These are phyloP conservation scores for Flabesymbios commensalis DNA, from an alignment of 2,888 invertebrate genomes.

Conservation along the genomic window DNA sequence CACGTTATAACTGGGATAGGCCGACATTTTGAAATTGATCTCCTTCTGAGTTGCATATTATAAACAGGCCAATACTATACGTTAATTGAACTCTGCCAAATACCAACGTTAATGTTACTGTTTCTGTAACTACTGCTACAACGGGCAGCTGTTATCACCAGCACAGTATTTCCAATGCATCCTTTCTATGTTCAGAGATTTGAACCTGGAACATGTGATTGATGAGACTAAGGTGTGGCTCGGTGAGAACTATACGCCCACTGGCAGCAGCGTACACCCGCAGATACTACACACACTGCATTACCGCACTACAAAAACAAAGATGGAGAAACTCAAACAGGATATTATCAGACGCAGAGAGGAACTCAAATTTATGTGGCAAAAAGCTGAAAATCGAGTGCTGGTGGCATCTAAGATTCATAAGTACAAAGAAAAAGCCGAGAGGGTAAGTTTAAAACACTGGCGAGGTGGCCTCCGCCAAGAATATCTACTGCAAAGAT, in stretches of 20 bases:
- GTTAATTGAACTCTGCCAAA: too few species aligned
- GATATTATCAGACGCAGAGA: conserved; percentile 10
- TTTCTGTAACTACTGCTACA: too few species aligned
- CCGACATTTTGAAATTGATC: too few species aligned
- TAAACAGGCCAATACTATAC: too few species aligned
- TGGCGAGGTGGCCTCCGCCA: too few species aligned
- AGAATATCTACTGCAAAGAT: too few species aligned
- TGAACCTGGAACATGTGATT: conserved; percentile 32
- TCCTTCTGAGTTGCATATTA: too few species aligned
- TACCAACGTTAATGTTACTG: too few species aligned
- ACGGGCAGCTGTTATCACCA: too few species aligned
- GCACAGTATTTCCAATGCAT: too few species aligned
- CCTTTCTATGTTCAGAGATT: conserved; percentile 40
- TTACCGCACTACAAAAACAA: conserved; percentile 11
- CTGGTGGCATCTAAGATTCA: conserved; percentile 1
- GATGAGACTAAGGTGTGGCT: conserved; percentile 18
- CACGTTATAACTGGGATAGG: too few species aligned
- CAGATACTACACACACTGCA: conserved; percentile 12
- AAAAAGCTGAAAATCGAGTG: conserved; percentile 19
- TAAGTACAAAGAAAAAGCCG: conserved; percentile 26
- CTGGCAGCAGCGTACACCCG: background rate
- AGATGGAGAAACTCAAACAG: conserved; percentile 5
- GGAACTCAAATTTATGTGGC: conserved; percentile 16
- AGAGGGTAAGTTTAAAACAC: conserved; percentile 21
- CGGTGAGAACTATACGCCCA: conserved; percentile 9